Evolutionary conservation across 2,888 invertebrate species (phyloP), one percentile per base, ranked within the genome.

Genomic region (Ophion ellenae): DNA sequence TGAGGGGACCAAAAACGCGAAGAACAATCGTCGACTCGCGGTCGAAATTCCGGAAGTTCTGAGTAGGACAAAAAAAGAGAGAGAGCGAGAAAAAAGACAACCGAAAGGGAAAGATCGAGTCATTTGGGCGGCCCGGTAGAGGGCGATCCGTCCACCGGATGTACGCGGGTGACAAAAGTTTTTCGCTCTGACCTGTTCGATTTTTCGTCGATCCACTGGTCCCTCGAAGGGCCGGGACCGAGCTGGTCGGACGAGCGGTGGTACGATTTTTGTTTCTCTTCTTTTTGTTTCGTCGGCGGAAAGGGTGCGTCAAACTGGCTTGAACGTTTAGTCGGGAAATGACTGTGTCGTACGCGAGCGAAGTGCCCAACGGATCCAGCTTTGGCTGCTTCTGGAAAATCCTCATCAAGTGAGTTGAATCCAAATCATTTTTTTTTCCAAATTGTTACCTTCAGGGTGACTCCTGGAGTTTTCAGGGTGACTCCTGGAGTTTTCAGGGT

Each of bases 301-400:
- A 86, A 87, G 87, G 84, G 87, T 75, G 84, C 84, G 87, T 79
- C 86, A 84, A 75, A 77, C 74, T 83, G 74, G 81, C 84, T 80
- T 74, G 82, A 79, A 80, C 84, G 85, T 87, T 86, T 87, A 87
- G 84, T 82, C 88, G 87, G 91, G 91, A 91, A 93, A 98, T 98
- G 98, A 98, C 98, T 93, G 96, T 98, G 93, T 97, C 98, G 84
- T 98, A 98, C 95, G 97, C 97, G 91, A 97, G 97, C 92, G 97
- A 97, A 95, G 98, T 98, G 92, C 98, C 98, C 90, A 98, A 98
- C 94, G 98, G 98, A 93, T 98, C 98, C 95, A 97, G 97, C 95
- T 98, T 98, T 94, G 98, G 98, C 93, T 98, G 98, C 95, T 98
- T 98, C 95, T 98, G 98, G 98, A 96, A 97, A 95, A 97, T 97